Conservation (phyloP, 2,113 vertebrate species). For the Periophthalmodon schlosseri region DNA sequence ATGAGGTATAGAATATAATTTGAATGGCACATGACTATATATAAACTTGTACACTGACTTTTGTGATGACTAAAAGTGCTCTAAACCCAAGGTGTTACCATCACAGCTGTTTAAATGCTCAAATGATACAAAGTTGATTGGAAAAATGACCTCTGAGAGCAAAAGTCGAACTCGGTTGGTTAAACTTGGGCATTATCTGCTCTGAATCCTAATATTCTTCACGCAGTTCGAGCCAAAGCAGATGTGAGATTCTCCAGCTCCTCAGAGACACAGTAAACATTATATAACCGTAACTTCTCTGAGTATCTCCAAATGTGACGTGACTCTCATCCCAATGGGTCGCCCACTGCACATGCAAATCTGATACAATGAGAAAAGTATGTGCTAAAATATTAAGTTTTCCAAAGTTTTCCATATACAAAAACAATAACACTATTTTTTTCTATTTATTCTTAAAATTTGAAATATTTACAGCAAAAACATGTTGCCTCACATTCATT, state of each 20-base stretch:
- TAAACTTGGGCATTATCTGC: not conserved
- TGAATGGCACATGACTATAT: not conserved
- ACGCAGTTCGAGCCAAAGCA: not conserved
- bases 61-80: not conserved
- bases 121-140: not conserved
- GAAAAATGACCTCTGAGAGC: not conserved
- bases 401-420: not conserved
- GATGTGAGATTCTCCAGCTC: not conserved
- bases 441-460: no score
- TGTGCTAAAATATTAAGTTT: not conserved
- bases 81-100: not conserved
- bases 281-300: slow-evolving; percentile 13
- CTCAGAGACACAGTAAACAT: slow-evolving; percentile 13
- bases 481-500: no score
- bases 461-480: no score
- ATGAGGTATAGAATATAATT: not conserved
- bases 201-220: slow-evolving; percentile 4
- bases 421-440: no score
- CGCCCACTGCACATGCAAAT: slow-evolving; percentile 1
- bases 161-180: not conserved
- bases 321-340: slow-evolving; percentile 3
- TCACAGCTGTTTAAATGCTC: not conserved
- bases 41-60: not conserved
- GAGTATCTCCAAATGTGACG: slow-evolving; percentile 1
- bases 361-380: not conserved